phyloP scores from a whole-genome alignment of 2,113 vertebrate genomes.

The Microcebus lehilahytsara region DNA sequence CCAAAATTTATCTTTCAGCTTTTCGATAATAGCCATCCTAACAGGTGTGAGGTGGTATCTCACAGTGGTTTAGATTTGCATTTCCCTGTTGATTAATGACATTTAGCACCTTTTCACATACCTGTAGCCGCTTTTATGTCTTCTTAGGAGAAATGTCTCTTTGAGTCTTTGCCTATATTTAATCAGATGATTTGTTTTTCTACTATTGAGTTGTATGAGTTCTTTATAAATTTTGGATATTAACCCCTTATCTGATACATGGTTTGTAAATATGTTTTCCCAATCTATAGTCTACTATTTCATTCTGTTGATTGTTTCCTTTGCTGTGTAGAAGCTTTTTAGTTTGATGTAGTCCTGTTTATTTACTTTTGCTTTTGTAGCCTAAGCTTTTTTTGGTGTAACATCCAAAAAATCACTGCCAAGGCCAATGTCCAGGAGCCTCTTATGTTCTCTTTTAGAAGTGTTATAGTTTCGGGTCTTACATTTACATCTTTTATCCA shows the following conservation, averaged over 20 bases:
- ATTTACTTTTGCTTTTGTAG: background rate
- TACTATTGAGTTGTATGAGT: background rate
- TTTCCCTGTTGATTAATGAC: background rate
- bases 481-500: background rate
- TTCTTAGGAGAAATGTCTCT: background rate
- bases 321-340: background rate
- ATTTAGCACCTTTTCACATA: background rate
- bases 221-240: background rate
- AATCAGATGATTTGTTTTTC: background rate
- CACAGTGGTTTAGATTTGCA: background rate
- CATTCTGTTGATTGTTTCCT: background rate
- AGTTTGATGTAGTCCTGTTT: background rate
- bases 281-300: background rate
- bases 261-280: background rate
- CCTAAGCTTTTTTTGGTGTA: background rate
- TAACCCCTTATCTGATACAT: background rate
- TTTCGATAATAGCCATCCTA: background rate
- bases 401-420: background rate
- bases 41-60: background rate
- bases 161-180: background rate
- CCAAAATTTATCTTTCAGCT: background rate
- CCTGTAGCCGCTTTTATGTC: background rate
- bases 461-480: background rate
- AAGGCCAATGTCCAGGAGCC: background rate
- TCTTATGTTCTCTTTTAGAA: background rate